These are phyloP conservation scores for Schizopygopsis malacanthus DNA, from an alignment of 2,797 vertebrate species.

Conservation along the genomic window DNA sequence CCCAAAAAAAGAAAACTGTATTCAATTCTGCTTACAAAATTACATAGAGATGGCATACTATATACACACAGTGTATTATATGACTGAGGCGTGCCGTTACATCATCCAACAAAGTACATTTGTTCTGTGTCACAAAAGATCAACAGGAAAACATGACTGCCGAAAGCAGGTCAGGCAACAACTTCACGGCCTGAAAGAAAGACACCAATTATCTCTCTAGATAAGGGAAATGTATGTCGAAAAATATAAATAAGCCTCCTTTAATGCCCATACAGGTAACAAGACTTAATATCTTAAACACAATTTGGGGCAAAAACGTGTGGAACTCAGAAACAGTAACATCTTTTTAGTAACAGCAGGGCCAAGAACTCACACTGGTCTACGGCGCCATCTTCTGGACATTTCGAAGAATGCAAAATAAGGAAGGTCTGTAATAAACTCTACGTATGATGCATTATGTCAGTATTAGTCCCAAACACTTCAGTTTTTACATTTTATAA, in stretches of 20 bases:
- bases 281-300: not conserved
- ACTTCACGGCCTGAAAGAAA: not conserved
- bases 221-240: not conserved
- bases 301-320: not conserved
- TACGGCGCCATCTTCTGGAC: conserved; percentile 50
- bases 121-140: conserved; percentile 10
- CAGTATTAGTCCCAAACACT: not conserved
- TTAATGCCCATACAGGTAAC: not conserved
- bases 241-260: not conserved
- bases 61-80: not conserved
- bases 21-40: not conserved
- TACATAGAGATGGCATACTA: not conserved
- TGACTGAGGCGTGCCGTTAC: conserved; percentile 1
- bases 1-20: not conserved
- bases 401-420: not conserved
- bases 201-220: not conserved
- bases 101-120: conserved; percentile 17
- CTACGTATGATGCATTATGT: not conserved
- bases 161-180: not conserved
- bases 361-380: not conserved
- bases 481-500: not conserved
- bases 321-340: not conserved
- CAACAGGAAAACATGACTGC: conserved; percentile 4
- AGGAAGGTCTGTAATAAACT: not conserved
- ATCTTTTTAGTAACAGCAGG: not conserved